phyloP scores from a whole-genome alignment of 1,140 invertebrate species.

The Macrobrachium nipponense region DNA sequence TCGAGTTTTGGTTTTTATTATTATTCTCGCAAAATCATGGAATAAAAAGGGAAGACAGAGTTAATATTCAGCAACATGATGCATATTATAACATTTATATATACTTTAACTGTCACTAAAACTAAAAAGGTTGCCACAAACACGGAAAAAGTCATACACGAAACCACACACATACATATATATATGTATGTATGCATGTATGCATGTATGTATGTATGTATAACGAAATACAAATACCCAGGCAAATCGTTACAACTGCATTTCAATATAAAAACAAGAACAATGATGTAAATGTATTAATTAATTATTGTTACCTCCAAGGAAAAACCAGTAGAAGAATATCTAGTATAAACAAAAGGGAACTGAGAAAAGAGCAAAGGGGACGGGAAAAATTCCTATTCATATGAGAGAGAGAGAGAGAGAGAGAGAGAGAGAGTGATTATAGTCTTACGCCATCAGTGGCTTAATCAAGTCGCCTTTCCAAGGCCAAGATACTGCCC shows the following conservation, averaged over 20 bases:
- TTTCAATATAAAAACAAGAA: no score
- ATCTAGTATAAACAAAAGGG: no score
- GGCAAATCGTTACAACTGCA: no score
- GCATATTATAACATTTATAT: no score
- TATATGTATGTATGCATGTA: neutral
- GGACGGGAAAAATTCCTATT: neutral
- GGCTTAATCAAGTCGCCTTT: neutral
- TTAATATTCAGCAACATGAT: no score
- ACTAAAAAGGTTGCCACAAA: neutral
- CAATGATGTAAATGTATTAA: no score
- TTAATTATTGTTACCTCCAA: no score
- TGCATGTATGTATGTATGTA: neutral
- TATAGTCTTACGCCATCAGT: neutral
- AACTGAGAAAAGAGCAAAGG: neutral
- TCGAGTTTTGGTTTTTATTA: no score
- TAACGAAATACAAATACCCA: no score
- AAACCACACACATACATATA: neutral
- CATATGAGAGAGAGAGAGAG: constrained; percentile 18
- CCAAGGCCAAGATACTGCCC: neutral
- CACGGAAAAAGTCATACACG: neutral
- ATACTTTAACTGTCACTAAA: neutral
- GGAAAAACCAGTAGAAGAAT: no score
- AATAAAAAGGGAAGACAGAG: no score
- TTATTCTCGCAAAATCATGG: no score
- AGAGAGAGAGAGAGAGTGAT: constrained; percentile 35